phyloP scores from a whole-genome alignment of 2,888 invertebrate species.

The Xestia rhomboidea region DNA sequence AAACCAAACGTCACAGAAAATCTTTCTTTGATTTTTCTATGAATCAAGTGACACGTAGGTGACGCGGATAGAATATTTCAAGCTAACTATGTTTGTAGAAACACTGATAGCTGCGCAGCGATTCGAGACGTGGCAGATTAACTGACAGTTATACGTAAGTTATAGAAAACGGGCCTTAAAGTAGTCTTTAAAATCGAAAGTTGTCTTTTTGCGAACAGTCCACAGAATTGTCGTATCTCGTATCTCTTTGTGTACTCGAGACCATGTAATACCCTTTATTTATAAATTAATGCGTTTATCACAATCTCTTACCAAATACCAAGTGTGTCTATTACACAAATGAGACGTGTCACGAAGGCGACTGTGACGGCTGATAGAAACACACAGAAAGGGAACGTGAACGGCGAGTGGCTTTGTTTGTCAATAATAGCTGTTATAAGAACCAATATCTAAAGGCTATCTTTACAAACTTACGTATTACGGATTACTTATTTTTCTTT shows the following conservation, averaged over 20 bases:
- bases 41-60: too few species aligned
- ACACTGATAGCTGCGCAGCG: too few species aligned
- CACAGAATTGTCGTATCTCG: not conserved
- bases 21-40: too few species aligned
- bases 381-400: constrained; percentile 33
- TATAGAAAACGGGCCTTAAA: too few species aligned
- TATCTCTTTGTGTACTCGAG: constrained; percentile 27
- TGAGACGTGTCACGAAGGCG: constrained; percentile 63
- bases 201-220: not conserved
- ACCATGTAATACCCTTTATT: constrained; percentile 34
- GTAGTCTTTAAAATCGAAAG: not conserved
- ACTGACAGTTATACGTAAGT: too few species aligned
- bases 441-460: not conserved
- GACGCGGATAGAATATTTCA: too few species aligned
- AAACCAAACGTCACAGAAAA: too few species aligned
- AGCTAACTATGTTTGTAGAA: too few species aligned
- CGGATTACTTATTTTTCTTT: not conserved
- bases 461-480: not conserved
- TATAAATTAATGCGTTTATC: constrained; percentile 57
- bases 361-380: constrained; percentile 27
- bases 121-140: too few species aligned
- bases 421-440: constrained; percentile 9
- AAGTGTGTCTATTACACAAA: constrained; percentile 62
- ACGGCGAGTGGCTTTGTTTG: constrained; percentile 1
- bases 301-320: constrained; percentile 60